Evolutionary conservation across 2,888 invertebrate species (phyloP).

Genomic region (Heliconius ismenius): DNA sequence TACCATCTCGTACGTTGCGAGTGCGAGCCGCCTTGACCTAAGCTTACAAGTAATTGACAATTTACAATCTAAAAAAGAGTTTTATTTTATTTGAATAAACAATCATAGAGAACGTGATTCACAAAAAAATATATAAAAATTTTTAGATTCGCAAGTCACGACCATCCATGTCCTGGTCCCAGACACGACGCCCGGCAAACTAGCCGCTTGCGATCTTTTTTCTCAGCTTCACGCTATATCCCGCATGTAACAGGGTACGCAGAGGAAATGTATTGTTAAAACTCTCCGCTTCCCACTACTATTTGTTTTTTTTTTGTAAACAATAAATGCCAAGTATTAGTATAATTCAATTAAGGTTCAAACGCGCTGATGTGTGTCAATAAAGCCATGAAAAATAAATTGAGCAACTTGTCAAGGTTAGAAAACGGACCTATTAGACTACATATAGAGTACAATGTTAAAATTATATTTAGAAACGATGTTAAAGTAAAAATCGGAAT

Average conservation of each 20-base stretch:
- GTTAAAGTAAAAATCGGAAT: background rate
- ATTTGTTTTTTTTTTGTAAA: too few species aligned
- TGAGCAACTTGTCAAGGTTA: conserved; percentile 7
- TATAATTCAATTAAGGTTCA: background rate
- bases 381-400: background rate
- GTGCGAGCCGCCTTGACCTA: conserved; percentile 6
- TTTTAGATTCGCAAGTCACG: background rate
- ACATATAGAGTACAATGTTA: background rate
- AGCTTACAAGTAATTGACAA: background rate
- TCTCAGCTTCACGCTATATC: too few species aligned
- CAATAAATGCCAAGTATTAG: background rate
- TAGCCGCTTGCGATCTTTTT: background rate
- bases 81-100: background rate
- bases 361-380: conserved; percentile 2
- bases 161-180: background rate
- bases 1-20: background rate
- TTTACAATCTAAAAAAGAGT: conserved; percentile 17
- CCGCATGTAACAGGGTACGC: background rate
- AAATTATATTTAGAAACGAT: background rate
- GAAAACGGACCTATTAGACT: background rate
- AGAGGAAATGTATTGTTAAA: too few species aligned
- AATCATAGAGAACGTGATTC: background rate
- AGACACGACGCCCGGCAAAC: background rate
- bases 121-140: background rate
- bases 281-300: too few species aligned